A percentile compares a stretch with the other conserved stretches of the same genome.
phyloP scores from a whole-genome alignment of 1,140 invertebrate species.

The Diorhabda elongata region DNA sequence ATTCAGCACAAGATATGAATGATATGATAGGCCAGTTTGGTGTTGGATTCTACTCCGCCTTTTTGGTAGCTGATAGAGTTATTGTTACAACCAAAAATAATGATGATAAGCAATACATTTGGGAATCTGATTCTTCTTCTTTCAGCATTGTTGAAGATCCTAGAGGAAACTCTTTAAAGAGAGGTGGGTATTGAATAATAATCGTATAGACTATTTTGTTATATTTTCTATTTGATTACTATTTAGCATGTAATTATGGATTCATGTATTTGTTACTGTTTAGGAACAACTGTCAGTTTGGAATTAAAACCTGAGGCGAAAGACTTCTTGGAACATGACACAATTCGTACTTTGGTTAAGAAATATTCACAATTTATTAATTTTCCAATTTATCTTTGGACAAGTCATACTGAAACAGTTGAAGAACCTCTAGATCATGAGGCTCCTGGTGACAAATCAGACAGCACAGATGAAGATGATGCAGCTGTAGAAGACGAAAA shows the following conservation, averaged over 20 bases:
- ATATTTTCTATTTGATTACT: too few relatives aligned
- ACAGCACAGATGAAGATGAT: constrained; percentile 44
- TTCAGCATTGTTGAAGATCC: constrained; percentile 93
- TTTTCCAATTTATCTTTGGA: constrained; percentile 97
- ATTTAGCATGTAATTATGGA: too few relatives aligned
- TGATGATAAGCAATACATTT: constrained; percentile 93
- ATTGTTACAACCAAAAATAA: constrained; percentile 95
- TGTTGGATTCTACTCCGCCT: constrained; percentile 97
- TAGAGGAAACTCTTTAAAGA: constrained; percentile 58
- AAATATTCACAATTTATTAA: constrained; percentile 99
- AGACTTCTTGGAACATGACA: constrained; percentile 92
- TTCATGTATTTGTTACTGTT: not conserved
- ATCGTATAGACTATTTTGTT: too few relatives aligned
- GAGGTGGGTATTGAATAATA: constrained; percentile 22
- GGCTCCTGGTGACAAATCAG: constrained; percentile 39
- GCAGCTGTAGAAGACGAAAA: constrained; percentile 60
- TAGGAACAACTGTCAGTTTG: constrained; percentile 56
- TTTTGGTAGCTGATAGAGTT: constrained; percentile 82
- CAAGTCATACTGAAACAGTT: constrained; percentile 85
- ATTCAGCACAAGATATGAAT: constrained; percentile 62
- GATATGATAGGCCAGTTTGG: constrained; percentile 95
- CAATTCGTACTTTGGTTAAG: constrained; percentile 84
- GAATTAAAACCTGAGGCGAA: constrained; percentile 95
- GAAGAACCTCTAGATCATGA: constrained; percentile 64
- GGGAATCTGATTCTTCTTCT: constrained; percentile 91